Evolutionary conservation across 2,113 vertebrate genomes (phyloP), one percentile per base, ranked within the genome.

Genomic region (Falcunculus frontatus): DNA sequence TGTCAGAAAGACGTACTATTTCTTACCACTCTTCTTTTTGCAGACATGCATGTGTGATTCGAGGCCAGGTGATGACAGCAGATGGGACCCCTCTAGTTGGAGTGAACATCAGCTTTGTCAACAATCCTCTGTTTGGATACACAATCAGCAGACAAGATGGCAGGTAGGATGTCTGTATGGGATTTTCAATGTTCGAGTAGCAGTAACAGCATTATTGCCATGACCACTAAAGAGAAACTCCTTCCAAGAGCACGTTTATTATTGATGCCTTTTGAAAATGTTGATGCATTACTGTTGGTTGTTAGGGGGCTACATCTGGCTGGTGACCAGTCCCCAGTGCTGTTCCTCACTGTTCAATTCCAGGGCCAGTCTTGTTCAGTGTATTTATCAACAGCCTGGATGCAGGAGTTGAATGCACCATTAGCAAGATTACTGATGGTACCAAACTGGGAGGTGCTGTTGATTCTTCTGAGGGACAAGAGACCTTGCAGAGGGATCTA

Each of bases 71-170:
- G 73, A 99, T 99, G 94, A 99, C 99, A 2, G 99, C 99, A 5
- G 99, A 99, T 39, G 99, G 99, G 46, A 99, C 99, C 20, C 99
- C 99, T 1, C 98, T 99, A 69, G 99, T 99, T n/a, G 99, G 99
- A 50, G 99, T 99, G 93, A 99, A 99, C 97, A 98, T 99, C 98
- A 99, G 99, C 90, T 99, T 99, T 89, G 98, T 99, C 97, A 99
- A 98, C 96, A 99, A 98, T 74, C 99, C 99, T 11, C 97, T 98
- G 22, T 99, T 98, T 56, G 99, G 99, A 47, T 99, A 99, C 95
- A 99, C 99, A 12, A 97, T 99, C 98, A 99, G 99, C 96, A 98
- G 99, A 91, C 99, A 99, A 93, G 99, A 99, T 29, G 99, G 99
- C 97, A 99, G 99, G 99, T 99, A 98, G 78, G 98, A 76, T 79